phyloP scores from a whole-genome alignment of 2,888 invertebrate genomes.

The Podabrus alpinus region DNA sequence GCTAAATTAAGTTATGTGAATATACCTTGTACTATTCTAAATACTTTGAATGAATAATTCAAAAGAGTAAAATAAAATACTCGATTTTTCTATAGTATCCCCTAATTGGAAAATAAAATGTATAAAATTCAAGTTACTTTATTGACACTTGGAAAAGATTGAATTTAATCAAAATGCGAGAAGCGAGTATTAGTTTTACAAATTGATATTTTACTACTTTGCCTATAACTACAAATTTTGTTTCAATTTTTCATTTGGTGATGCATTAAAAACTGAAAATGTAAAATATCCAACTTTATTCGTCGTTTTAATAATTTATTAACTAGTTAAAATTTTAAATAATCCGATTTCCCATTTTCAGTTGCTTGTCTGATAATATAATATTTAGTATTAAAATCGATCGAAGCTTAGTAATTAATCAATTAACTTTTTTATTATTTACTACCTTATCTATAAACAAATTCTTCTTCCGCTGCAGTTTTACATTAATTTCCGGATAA shows the following conservation, averaged over 20 bases:
- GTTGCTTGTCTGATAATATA: not conserved
- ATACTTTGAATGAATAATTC: no score
- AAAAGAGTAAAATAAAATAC: not conserved
- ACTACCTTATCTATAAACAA: not conserved
- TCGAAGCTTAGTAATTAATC: not conserved
- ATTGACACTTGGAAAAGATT: not conserved
- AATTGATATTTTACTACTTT: not conserved
- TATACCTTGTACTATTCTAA: no score
- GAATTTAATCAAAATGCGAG: not conserved
- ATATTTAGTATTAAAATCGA: not conserved
- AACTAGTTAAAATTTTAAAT: not conserved
- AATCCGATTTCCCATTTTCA: not conserved
- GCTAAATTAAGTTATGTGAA: no score
- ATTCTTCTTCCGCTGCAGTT: not conserved
- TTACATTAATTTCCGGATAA: not conserved
- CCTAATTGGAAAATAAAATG: not conserved
- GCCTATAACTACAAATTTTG: not conserved
- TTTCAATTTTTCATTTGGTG: not conserved
- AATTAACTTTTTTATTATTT: not conserved
- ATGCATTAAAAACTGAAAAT: not conserved
- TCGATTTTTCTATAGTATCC: not conserved
- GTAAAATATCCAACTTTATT: not conserved
- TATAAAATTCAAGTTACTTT: not conserved
- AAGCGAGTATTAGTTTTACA: not conserved
- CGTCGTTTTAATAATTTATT: not conserved